phyloP scores from a whole-genome alignment of 2,113 vertebrate genomes.

The Myrmophylax atrothorax region DNA sequence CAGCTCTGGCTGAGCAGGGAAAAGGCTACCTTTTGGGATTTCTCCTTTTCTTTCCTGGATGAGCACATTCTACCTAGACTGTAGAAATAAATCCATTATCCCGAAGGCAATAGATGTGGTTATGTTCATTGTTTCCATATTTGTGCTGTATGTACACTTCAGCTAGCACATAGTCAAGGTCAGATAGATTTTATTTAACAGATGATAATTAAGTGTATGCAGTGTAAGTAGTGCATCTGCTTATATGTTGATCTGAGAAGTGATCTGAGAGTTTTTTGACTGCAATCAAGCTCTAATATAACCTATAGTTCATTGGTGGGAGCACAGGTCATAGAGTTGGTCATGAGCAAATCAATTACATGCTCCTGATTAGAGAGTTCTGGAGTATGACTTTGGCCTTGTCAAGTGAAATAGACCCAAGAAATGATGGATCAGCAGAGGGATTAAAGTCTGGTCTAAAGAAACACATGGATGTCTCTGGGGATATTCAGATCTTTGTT shows the following conservation, averaged over 20 bases:
- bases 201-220: neutral
- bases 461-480: neutral
- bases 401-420: constrained; percentile 29
- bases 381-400: constrained; percentile 16
- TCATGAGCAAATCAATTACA: constrained; percentile 20
- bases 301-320: neutral
- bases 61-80: neutral
- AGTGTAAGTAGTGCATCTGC: neutral
- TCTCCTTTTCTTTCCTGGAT: neutral
- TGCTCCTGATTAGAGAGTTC: constrained; percentile 20
- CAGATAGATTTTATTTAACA: constrained; percentile 12
- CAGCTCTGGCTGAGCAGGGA: neutral
- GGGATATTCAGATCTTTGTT: constrained; percentile 13
- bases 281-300: neutral
- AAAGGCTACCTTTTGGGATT: neutral
- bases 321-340: neutral
- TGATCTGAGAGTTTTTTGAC: neutral
- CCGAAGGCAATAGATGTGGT: neutral
- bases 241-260: constrained; percentile 1
- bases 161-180: neutral
- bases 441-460: constrained; percentile 11
- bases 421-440: constrained; percentile 32
- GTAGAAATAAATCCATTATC: neutral
- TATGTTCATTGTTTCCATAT: neutral
- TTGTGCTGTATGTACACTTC: neutral